A percentile compares a stretch with the other conserved stretches of the same genome.
Evolutionary conservation across 2,797 vertebrate species (phyloP).

Genomic region (Enteromius mattozi): DNA sequence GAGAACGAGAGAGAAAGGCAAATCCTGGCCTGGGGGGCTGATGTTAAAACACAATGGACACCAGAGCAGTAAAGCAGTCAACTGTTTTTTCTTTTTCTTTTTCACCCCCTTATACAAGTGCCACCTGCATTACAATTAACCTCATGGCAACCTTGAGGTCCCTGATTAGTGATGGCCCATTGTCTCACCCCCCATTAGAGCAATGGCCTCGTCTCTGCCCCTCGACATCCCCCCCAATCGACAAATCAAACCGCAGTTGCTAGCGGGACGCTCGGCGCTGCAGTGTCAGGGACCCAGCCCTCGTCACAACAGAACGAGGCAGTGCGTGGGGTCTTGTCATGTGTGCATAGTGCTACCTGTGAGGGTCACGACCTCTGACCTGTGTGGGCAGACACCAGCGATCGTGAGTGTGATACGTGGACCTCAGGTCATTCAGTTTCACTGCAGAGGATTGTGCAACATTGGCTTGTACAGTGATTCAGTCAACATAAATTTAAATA

Average conservation of each 20-base stretch:
- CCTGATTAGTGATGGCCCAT: conserved; percentile 95
- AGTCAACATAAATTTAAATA: not conserved
- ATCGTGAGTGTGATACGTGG: not conserved
- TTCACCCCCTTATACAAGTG: conserved; percentile 71
- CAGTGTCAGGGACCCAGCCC: conserved; percentile 71
- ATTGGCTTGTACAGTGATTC: not conserved
- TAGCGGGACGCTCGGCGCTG: conserved; percentile 74
- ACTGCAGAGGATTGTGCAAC: not conserved
- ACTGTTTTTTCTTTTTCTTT: conserved; percentile 76
- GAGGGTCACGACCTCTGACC: conserved; percentile 28
- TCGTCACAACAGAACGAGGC: conserved; percentile 74
- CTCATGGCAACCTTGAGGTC: conserved; percentile 92
- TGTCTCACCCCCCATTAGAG: conserved; percentile 89
- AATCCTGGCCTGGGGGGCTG: conserved; percentile 88
- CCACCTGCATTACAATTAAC: conserved; percentile 95
- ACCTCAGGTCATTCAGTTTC: not conserved
- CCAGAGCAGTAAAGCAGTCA: conserved; percentile 87
- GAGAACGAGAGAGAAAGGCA: conserved; percentile 77
- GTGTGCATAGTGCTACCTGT: conserved; percentile 72
- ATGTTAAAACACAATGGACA: conserved; percentile 87
- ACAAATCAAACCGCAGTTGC: conserved; percentile 88
- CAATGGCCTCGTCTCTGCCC: conserved; percentile 84
- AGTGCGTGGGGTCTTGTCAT: conserved; percentile 70
- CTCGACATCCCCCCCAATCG: conserved; percentile 64
- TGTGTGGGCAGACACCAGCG: not conserved